Evolutionary conservation across 2,888 invertebrate genomes (phyloP), one percentile per base, ranked within the genome.

Genomic region (Athalia circularis): DNA sequence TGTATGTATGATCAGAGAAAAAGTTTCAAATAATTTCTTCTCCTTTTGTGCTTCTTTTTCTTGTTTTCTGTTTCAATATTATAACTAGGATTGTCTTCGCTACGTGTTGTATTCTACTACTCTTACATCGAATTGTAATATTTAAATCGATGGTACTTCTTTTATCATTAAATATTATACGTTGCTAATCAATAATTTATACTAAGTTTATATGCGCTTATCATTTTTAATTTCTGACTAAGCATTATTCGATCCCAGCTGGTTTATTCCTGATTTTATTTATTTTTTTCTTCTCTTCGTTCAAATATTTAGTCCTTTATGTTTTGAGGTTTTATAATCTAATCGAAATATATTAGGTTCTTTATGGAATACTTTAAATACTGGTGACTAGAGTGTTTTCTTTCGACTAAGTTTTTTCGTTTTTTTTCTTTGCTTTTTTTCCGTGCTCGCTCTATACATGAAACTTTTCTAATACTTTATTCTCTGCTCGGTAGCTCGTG

Each of bases 41-140:
- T 61, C 7, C 6, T 61, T 61, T n/a, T n/a, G n/a, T 61, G 13
- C n/a, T 61, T 15, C 7, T n/a, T 3, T 11, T 52, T 52, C 52
- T 9, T 15, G n/a, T 48, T 65, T 48, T 5, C 0, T 47, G 5
- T 48, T 65, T 47, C 29, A 29, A 75, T 65, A 45, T 67, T 50
- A 72, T 52, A 72, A 70, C 78, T 78, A 78, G 54, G 78, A 78
- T 78, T 78, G 78, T 78, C 78, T 72, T 78, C 78, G 78, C 78
- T 78, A 45, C 52, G 50, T 59, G 47, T 43, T 65, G 15, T 62
- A 62, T 61, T 54, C 43, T 78, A 57, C 50, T 64, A 47, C 47
- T 47, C 72, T 78, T 48, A 78, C 72, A 78, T 78, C 57, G 62
- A 75, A 15, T 61, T 64, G 62, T 50, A 9, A 45, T 65, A 11